These are phyloP conservation scores for Rallus limicola DNA, from an alignment of 2,113 vertebrate species.

Conservation along the genomic window DNA sequence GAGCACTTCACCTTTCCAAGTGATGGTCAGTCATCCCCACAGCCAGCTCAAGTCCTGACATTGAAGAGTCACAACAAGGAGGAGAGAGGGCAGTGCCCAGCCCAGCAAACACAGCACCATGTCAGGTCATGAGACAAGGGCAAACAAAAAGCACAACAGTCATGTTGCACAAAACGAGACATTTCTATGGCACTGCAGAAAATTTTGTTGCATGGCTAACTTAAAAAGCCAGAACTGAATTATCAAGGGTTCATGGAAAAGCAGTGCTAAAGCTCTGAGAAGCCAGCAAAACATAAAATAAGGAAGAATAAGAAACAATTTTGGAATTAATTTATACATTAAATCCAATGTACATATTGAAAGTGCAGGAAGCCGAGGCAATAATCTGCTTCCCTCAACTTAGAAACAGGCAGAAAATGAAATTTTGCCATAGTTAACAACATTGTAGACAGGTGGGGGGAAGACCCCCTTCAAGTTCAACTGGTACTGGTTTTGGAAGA, in stretches of 20 bases:
- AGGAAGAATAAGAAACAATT: not conserved
- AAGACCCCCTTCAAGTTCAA: not conserved
- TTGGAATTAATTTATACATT: not conserved
- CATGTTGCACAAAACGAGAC: not conserved
- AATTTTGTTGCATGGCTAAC: not conserved
- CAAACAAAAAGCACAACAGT: not conserved
- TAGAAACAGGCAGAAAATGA: not conserved
- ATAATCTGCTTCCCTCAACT: not conserved
- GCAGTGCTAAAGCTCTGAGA: not conserved
- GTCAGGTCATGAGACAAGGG: fast-evolving
- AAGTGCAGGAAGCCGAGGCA: not conserved
- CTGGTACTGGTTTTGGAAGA: not conserved
- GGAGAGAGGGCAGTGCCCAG: not conserved
- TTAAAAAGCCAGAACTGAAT: not conserved
- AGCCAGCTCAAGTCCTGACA: not conserved
- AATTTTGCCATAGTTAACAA: not conserved
- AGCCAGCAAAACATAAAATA: not conserved
- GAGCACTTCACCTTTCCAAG: not conserved
- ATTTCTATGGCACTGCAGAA: not conserved
- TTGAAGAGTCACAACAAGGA: not conserved
- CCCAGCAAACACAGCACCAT: not conserved
- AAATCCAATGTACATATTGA: not conserved
- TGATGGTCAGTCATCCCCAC: not conserved
- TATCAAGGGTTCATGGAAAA: not conserved
- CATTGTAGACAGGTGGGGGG: not conserved